phyloP scores from a whole-genome alignment of 2,797 vertebrate species.

The Iguana delicatissima region DNA sequence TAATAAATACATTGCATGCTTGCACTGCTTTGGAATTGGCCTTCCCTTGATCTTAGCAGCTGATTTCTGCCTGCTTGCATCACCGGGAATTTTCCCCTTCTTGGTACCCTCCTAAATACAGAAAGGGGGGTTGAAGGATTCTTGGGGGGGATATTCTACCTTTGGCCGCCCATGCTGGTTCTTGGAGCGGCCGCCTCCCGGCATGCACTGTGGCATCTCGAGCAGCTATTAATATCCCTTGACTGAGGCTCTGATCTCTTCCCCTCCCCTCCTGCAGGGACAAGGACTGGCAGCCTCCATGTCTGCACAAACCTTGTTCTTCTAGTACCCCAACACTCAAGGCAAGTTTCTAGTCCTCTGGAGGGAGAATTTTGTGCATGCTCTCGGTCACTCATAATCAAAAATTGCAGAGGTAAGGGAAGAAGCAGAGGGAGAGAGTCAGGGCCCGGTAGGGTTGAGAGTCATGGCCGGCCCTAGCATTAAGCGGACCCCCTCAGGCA shows the following conservation, averaged over 20 bases:
- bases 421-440: background rate
- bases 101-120: background rate
- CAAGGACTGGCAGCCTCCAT: too few relatives aligned
- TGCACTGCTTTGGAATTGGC: background rate
- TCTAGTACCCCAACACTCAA: too few relatives aligned
- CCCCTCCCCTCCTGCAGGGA: background rate
- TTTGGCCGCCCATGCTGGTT: background rate
- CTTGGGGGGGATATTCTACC: background rate
- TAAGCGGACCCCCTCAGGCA: too few relatives aligned
- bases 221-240: conserved; percentile 2
- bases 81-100: background rate
- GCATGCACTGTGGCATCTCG: background rate
- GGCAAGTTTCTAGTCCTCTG: background rate
- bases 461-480: too few relatives aligned
- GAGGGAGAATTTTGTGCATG: background rate
- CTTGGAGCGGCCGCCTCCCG: background rate
- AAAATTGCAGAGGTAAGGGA: background rate
- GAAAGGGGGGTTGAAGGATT: background rate
- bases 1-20: too few relatives aligned
- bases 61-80: too few relatives aligned
- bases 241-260: background rate
- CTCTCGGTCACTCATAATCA: background rate
- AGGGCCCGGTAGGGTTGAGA: too few relatives aligned
- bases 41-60: background rate
- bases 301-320: too few relatives aligned